Base-by-base conservation (phyloP, 2,888 invertebrate species). In the Nomada fucata region DNA sequence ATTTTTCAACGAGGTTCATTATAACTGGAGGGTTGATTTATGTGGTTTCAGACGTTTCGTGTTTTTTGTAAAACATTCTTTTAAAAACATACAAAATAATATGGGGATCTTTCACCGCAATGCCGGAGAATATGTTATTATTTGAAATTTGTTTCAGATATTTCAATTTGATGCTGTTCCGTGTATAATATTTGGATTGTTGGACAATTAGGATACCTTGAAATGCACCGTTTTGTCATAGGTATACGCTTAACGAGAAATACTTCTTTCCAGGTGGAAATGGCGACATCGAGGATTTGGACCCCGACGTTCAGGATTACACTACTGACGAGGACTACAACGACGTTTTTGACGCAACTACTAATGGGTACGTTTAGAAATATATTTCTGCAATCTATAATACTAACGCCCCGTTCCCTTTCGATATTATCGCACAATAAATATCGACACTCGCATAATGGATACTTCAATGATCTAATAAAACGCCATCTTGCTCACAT, bases 311-410 rank as follows among this genome's bases (percentile, higher is more conserved):
- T 18, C 91, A 91, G 68, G 92, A 92, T 79, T 92, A 92, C 65
- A 88, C 86, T 63, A 91, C 90, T 23, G 91, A 92, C 44, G 89
- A 92, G 67, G 91, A 92, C 69, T 92, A 92, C 79, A 92, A 91
- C 64, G 92, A 92, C 59, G 90, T 90, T 44, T 91, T 87, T 53
- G 90, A 92, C 44, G 78, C 88, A 9, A 88, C 91, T 1, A 85
- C 85, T 18, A 92, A 92, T 73, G 91, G 91, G 92, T 92, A 67
- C 85, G 90, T 61, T 29, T 23, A 11, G 1, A 20, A 63, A 44
- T 50, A 5, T 15, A 2, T 52, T 42, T 61, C 53, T 2, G 23
- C 13, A 23, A 20, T 20, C 23, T 0, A 20, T 23, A 5, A 18
- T 23, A 1, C 5, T 23, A 47, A 29, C 57, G n/a, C n/a, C n/a